Evolutionary conservation across 2,113 vertebrate species (phyloP), one percentile per base, ranked within the genome.

Genomic region (Albula goreensis): DNA sequence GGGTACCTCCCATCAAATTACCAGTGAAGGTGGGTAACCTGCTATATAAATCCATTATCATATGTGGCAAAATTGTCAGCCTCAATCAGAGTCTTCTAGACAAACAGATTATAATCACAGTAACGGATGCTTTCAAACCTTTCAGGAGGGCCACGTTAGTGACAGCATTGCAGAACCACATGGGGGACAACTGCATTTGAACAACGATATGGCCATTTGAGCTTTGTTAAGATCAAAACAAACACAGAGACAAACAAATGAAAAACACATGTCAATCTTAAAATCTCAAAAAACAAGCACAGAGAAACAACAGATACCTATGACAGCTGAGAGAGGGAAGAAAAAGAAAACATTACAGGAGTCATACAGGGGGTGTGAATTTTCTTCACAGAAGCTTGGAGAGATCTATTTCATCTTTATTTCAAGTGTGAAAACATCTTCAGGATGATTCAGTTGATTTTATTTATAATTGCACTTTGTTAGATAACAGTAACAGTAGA

Each of bases 401-500:
- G 70, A 5, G 17, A 31, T 22, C 25, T 74, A 25, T 74, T 74
- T 66, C 60, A 74, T 74, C n/a, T 74, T 74, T n/a, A 8, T 74
- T n/a, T 31, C 70, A 74, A 74, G n/a, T 31, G 70, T 74, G 70
- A 66, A 74, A 74, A 31, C 70, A 25, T 57, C 74, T 52, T 12
- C 15, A 80, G 50, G 49, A 51, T 80, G 79, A 80, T 80, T 50
- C 9, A 78, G 50, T 78, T 50, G 53, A 80, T 80, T 51, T 86
- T 82, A 52, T 51, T 82, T 50, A 31, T 85, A 80, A 80, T 85
- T 31, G 11, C 53, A 13, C 8, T 1, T 41, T 50, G 48, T 85
- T 56, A 66, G 12, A 80, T 25, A 78, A 85, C 78, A 85, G 60
- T 15, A 57, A 83, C 41, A 83, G 22, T 17, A 12, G 41, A 85